Conservation (phyloP, 2,888 invertebrate genomes). For the Drosophila peninsularis region DNA sequence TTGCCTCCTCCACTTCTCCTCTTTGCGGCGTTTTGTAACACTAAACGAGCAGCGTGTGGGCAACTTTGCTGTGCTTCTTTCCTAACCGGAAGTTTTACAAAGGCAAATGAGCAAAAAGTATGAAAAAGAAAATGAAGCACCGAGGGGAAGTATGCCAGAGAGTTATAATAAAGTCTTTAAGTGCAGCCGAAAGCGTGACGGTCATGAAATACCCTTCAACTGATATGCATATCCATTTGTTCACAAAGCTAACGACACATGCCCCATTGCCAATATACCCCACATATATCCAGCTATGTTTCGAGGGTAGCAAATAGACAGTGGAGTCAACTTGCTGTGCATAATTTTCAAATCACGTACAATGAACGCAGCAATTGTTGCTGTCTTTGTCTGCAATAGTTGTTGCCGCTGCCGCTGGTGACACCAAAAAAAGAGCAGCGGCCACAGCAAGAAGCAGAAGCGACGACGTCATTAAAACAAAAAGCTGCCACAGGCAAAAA, state of each 20-base stretch:
- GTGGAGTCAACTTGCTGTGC: constrained; percentile 54
- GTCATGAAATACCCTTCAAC: constrained; percentile 24
- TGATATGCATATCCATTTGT: background rate
- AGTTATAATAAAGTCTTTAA: constrained; percentile 58
- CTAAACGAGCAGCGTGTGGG: constrained; percentile 72
- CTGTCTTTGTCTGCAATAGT: constrained; percentile 25
- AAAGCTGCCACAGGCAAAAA: constrained; percentile 47
- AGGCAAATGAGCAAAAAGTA: constrained; percentile 76
- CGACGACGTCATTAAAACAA: constrained; percentile 62
- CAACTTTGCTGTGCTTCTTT: constrained; percentile 62
- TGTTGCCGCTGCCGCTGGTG: constrained; percentile 37
- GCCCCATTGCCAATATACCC: background rate
- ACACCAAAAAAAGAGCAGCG: constrained; percentile 50
- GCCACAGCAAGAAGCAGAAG: constrained; percentile 25
- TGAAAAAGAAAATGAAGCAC: constrained; percentile 40
- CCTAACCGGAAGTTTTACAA: constrained; percentile 75
- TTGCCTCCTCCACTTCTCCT: background rate
- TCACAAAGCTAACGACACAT: background rate
- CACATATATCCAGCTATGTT: background rate
- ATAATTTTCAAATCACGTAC: constrained; percentile 81
- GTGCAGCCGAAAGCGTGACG: background rate
- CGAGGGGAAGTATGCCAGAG: constrained; percentile 42
- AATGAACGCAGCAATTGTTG: constrained; percentile 59
- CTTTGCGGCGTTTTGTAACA: constrained; percentile 59
- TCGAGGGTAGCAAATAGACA: constrained; percentile 31